Evolutionary conservation across 2,113 vertebrate genomes (phyloP).

Genomic region (Myrmecophaga tridactyla): DNA sequence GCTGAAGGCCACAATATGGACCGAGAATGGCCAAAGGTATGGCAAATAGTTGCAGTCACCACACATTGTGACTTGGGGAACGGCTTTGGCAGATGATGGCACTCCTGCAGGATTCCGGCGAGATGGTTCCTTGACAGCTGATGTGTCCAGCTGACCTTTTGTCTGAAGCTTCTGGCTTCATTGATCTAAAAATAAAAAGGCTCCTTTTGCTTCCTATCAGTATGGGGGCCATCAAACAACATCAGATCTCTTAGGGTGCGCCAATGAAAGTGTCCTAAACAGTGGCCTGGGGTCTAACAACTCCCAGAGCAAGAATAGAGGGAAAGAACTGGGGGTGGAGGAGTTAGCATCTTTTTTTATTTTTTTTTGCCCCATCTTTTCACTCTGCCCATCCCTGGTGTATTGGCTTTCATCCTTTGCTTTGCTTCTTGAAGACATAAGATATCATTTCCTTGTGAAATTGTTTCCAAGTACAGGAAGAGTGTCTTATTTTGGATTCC

Average conservation of each 20-base stretch:
- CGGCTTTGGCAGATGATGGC: not conserved
- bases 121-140: not conserved
- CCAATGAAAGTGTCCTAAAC: not conserved
- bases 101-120: not conserved
- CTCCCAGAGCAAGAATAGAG: not conserved
- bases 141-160: not conserved
- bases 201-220: not conserved
- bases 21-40: not conserved
- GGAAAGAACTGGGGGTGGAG: not conserved
- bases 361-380: not conserved
- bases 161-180: not conserved
- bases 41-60: not conserved
- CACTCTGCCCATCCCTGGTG: no score
- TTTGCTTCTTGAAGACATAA: not conserved
- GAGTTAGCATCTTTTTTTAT: not conserved
- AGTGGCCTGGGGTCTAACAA: not conserved
- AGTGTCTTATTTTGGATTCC: not conserved
- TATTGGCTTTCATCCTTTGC: not conserved
- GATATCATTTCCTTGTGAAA: not conserved
- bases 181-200: not conserved
- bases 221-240: not conserved
- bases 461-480: not conserved
- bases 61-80: not conserved
- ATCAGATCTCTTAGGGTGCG: not conserved
- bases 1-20: constrained; percentile 16